Evolutionary conservation across 2,888 invertebrate genomes (phyloP), one percentile per base, ranked within the genome.

Genomic region (Drosophila meridiana): DNA sequence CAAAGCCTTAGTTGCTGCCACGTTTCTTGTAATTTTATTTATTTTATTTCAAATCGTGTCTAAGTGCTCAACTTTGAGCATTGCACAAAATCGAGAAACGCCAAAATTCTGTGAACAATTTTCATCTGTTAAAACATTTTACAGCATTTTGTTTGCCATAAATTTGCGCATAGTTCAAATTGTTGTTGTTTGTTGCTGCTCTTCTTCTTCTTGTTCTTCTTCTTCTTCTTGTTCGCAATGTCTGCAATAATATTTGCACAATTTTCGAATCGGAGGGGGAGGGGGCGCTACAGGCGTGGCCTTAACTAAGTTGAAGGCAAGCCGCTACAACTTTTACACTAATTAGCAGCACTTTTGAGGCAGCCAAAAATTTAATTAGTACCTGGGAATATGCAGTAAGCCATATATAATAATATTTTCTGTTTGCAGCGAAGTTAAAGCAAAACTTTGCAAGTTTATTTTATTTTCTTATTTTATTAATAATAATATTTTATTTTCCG

Each of bases 11-110:
- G 50, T 11, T 32, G 52, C 20, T 13, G 47, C 30, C 50, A 34
- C 56, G 66, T 76, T 80, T 75, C 76, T 69, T 65, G 61, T 88
- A 87, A 90, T 87, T 90, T 88, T 90, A 88, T 87, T 87, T 87
- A 90, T 86, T 90, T 90, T 81, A 86, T 87, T 88, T 89, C 76
- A 76, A 89, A 81, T 79, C 87, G 89, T 90, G 90, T 83, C 87
- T 78, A 81, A 88, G 86, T 86, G 83, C 76, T 72, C 67, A 72
- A 82, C 67, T 81, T 75, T 62, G 69, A 32, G 66, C 48, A 61
- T 75, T 75, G 66, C 66, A 40, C 81, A 78, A 78, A 83, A 80
- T 80, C 73, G 79, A 76, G 69, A 62, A 64, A 69, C 20, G 40
- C 32, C 40, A 11, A 72, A 59, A 38, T 38, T 42, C 42, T 47